phyloP scores from a whole-genome alignment of 2,113 vertebrate species.

The Lethenteron camtschaticum region DNA sequence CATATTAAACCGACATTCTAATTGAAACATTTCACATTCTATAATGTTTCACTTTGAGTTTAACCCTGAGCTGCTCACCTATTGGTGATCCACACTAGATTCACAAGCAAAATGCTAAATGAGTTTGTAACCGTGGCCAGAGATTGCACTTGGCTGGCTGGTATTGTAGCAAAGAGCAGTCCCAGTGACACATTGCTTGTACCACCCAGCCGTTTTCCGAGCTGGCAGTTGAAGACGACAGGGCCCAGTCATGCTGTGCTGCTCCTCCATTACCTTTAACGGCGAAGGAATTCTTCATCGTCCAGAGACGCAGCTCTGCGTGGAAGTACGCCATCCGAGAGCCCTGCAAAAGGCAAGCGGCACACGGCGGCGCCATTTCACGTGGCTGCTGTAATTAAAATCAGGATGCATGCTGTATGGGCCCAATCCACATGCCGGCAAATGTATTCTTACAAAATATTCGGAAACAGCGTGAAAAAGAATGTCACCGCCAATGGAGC shows the following conservation, averaged over 20 bases:
- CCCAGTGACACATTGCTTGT: not conserved
- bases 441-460: no score
- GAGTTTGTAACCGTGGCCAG: not conserved
- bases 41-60: not conserved
- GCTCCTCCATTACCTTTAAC: constrained; percentile 44
- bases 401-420: no score
- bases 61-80: not conserved
- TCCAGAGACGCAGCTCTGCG: constrained; percentile 80
- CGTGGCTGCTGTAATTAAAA: no score
- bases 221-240: no score
- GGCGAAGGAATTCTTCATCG: constrained; percentile 54
- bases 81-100: not conserved
- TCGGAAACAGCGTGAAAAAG: no score
- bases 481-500: no score
- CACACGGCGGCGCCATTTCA: no score
- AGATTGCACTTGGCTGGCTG: not conserved
- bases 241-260: no score
- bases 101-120: not conserved
- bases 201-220: not conserved
- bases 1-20: no score
- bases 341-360: constrained; percentile 8
- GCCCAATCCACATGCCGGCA: no score
- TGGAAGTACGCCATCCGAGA: constrained; percentile 78
- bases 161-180: constrained; percentile 8
- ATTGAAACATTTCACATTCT: no score